Evolutionary conservation across 2,797 vertebrate genomes (phyloP).

Genomic region (Notamacropus eugenii): DNA sequence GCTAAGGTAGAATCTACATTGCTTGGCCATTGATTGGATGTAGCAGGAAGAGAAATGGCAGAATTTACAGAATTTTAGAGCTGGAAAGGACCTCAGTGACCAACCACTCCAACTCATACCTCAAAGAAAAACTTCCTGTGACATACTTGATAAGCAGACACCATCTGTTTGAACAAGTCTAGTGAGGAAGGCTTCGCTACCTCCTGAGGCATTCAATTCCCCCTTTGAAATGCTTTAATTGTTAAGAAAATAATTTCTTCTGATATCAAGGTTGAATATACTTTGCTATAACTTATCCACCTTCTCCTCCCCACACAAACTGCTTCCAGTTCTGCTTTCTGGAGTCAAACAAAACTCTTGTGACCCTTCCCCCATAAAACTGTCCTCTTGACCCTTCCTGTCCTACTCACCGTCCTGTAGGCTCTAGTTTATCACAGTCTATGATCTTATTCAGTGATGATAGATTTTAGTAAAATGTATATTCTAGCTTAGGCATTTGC

Average conservation of each 20-base stretch:
- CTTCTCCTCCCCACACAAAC: not conserved
- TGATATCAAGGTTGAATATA: not conserved
- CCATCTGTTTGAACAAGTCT: not conserved
- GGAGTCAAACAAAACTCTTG: not conserved
- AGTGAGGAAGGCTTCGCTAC: not conserved
- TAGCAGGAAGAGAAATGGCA: not conserved
- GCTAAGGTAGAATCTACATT: not conserved
- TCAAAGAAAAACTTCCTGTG: not conserved
- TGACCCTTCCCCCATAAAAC: not conserved
- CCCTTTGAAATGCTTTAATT: not conserved
- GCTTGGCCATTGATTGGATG: not conserved
- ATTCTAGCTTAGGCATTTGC: not conserved
- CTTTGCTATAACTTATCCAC: not conserved
- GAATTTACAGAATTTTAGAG: not conserved
- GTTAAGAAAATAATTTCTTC: not conserved
- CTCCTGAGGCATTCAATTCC: not conserved
- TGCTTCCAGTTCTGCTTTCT: not conserved
- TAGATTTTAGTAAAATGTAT: not conserved
- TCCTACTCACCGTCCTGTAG: not conserved
- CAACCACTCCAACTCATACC: not conserved
- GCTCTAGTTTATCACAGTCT: not conserved
- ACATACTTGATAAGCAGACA: not conserved
- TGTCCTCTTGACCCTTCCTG: too few species aligned
- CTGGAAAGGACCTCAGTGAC: not conserved
- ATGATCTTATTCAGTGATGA: not conserved